phyloP scores from a whole-genome alignment of 2,888 invertebrate species.

The Stegana nigrithorax region DNA sequence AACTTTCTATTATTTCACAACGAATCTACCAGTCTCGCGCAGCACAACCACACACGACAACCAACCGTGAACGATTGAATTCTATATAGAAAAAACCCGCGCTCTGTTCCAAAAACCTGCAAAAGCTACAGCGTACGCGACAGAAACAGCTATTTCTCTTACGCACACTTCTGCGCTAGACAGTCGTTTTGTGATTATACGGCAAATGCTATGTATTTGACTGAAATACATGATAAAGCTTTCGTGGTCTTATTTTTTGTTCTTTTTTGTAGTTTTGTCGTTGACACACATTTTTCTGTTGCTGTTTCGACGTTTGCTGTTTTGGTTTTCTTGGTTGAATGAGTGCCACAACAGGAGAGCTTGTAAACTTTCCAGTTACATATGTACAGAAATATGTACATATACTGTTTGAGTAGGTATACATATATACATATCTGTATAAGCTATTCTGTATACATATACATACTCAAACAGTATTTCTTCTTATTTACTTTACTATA shows the following conservation, averaged over 20 bases:
- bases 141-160: slow-evolving; percentile 40
- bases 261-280: slow-evolving; percentile 48
- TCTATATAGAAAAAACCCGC: slow-evolving; percentile 58
- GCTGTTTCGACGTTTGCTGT: slow-evolving; percentile 28
- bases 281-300: slow-evolving; percentile 55
- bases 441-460: too few species aligned
- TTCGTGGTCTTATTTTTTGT: slow-evolving; percentile 35
- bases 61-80: slow-evolving; percentile 66
- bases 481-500: too few species aligned
- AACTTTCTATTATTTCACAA: background rate
- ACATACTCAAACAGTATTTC: too few species aligned
- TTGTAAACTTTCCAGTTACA: too few species aligned
- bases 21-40: slow-evolving; percentile 30
- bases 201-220: slow-evolving; percentile 19
- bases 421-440: too few species aligned
- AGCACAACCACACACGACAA: slow-evolving; percentile 63
- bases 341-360: too few species aligned
- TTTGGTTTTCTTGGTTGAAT: background rate
- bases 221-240: slow-evolving; percentile 41
- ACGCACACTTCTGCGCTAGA: slow-evolving; percentile 6
- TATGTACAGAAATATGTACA: too few species aligned
- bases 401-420: too few species aligned
- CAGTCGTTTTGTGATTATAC: slow-evolving; percentile 15
- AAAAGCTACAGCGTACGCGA: slow-evolving; percentile 43
- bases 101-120: slow-evolving; percentile 34